Evolutionary conservation across 2,797 vertebrate species (phyloP), one percentile per base, ranked within the genome.

Genomic region (Linurgus olivaceus): DNA sequence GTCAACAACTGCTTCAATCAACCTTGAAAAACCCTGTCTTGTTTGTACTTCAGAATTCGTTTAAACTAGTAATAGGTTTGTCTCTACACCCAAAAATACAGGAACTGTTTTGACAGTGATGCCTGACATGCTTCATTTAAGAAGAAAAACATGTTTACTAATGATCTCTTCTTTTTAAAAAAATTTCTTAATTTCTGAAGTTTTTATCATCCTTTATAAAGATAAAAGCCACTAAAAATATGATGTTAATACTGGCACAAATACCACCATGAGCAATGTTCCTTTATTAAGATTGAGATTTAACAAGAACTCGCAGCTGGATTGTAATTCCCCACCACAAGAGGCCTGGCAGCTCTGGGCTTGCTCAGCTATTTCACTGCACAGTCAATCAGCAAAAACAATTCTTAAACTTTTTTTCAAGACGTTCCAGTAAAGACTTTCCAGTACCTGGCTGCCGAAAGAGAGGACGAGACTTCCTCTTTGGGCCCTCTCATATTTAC

Each of bases 211-310:
- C 84, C 72, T 66, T 93, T 40, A 58, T 51, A 72, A 92, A 91
- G 82, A 91, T 57, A 85, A 93, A 92, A 90, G 74, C 23, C 58
- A 51, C 88, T 72, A 91, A 92, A 87, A 93, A 88, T 59, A 90
- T 44, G 13, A 86, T 72, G 73, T 61, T 94, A 90, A 93, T 65
- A 65, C 50, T 94, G 76, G 93, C 86, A 90, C 73, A 62, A 81
- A 66, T 35, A 58, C 24, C 62, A 73, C 61, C 1, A 5, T 83
- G 78, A 58, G 77, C 59, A 52, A 35, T 2, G 26, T 73, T 89
- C 58, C 80, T 79, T 91, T 81, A 70, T 37, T 54, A 40, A 74
- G 82, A 48, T 0, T 25, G 18, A 90, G 84, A 57, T 58, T 31
- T 76, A 90, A 70, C 6, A 51, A 37, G 65, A 78, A 55, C 70